Percentiles rank a stretch among this genome's conserved stretches.
Conservation (phyloP, 2,888 invertebrate genomes). For the Tyria jacobaeae region DNA sequence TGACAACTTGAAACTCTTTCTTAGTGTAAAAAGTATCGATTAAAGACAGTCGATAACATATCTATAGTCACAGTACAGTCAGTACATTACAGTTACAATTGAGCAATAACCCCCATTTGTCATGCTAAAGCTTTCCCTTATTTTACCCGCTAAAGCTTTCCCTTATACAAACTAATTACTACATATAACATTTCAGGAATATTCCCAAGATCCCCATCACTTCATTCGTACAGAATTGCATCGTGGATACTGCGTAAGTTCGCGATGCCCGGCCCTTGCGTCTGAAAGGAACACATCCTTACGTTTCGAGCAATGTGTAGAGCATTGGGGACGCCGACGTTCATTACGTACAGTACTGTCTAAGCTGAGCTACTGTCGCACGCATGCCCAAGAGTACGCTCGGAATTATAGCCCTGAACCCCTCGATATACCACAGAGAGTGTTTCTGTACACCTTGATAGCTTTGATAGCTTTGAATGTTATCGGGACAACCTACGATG, state of each 20-base stretch:
- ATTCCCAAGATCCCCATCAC: slow-evolving; percentile 58
- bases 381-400: slow-evolving; percentile 51
- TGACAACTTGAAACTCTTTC: too few relatives aligned
- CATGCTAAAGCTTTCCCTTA: too few relatives aligned
- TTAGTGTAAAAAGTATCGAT: too few relatives aligned
- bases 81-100: too few relatives aligned
- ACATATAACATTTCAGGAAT: slow-evolving; percentile 56
- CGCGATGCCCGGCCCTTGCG: slow-evolving; percentile 59
- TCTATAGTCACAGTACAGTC: too few relatives aligned
- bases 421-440: slow-evolving; percentile 48
- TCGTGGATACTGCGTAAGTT: slow-evolving; percentile 73
- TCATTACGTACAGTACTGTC: slow-evolving; percentile 50
- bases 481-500: slow-evolving; percentile 64
- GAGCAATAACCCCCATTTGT: too few relatives aligned
- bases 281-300: slow-evolving; percentile 51
- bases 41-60: too few relatives aligned
- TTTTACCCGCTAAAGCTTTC: too few relatives aligned
- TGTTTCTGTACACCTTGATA: slow-evolving; percentile 49
- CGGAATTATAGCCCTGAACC: slow-evolving; percentile 41
- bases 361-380: slow-evolving; percentile 60
- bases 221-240: slow-evolving; percentile 71
- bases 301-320: slow-evolving; percentile 66
- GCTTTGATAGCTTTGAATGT: slow-evolving; percentile 52
- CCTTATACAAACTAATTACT: not conserved
- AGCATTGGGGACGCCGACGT: slow-evolving; percentile 52